Evolutionary conservation across 2,797 vertebrate species (phyloP).

Genomic region (Cuniculus paca): DNA sequence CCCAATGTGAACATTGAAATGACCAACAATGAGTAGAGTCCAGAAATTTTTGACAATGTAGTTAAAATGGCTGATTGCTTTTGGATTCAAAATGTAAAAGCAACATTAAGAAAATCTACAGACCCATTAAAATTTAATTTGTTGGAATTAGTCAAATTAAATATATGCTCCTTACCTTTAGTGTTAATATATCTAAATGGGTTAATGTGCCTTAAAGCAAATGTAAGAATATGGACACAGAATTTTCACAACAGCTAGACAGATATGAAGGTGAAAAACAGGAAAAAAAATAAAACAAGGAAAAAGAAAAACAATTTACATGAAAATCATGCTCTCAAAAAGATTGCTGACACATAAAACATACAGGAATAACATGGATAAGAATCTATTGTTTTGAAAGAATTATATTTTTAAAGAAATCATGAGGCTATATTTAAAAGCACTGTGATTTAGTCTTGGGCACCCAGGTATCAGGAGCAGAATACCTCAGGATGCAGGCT

Average conservation of each 20-base stretch:
- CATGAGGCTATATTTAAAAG: not conserved
- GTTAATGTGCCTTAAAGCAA: slow-evolving; percentile 52
- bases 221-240: not conserved
- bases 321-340: not conserved
- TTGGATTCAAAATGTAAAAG: slow-evolving; percentile 49
- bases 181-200: slow-evolving; percentile 39
- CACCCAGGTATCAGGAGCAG: not conserved
- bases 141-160: slow-evolving; percentile 35
- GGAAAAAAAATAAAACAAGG: not conserved
- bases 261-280: not conserved
- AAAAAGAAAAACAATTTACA: not conserved
- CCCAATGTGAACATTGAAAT: slow-evolving; percentile 32
- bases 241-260: not conserved
- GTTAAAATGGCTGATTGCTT: slow-evolving; percentile 14
- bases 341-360: not conserved
- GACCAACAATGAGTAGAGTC: not conserved
- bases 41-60: not conserved
- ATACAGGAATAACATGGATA: not conserved
- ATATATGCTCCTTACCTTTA: not conserved
- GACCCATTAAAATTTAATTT: slow-evolving; percentile 46
- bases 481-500: not conserved
- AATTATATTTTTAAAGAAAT: not conserved
- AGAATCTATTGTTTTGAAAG: not conserved
- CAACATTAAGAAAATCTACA: slow-evolving; percentile 21
- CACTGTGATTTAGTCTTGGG: not conserved